Evolutionary conservation across 2,888 invertebrate species (phyloP).

Genomic region (Diaphora mendica): DNA sequence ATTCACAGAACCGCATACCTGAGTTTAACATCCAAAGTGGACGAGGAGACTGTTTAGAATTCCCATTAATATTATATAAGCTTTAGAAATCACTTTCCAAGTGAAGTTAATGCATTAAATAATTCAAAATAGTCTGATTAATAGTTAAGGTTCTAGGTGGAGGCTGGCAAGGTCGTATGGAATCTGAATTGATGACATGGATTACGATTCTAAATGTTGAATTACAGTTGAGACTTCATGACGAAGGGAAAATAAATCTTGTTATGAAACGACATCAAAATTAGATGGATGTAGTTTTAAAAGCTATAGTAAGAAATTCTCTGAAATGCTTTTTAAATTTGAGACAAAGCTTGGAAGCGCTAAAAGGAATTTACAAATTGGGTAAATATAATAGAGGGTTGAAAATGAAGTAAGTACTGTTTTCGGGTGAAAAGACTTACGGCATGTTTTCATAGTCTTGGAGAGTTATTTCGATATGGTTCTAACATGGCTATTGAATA

Average conservation of each 20-base stretch:
- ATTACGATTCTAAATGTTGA: background rate
- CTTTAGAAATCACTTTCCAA: constrained; percentile 28
- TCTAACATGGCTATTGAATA: background rate
- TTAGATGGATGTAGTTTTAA: background rate
- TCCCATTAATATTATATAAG: constrained; percentile 28
- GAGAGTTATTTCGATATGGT: background rate
- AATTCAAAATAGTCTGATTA: constrained; percentile 38
- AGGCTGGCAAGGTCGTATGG: constrained; percentile 1
- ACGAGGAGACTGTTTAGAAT: constrained; percentile 11
- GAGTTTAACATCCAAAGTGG: constrained; percentile 7
- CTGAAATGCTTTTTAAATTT: background rate
- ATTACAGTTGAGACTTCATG: background rate
- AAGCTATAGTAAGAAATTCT: background rate
- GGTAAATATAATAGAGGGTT: no score
- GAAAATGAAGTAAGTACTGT: background rate
- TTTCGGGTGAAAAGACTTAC: background rate
- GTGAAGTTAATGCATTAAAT: constrained; percentile 31
- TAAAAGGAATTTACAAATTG: background rate
- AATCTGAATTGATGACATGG: constrained; percentile 2
- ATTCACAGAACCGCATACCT: background rate
- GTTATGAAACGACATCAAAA: background rate
- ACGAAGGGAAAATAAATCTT: background rate
- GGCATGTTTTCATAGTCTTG: fast-evolving
- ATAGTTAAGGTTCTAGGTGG: constrained; percentile 31
- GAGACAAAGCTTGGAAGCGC: background rate